Evolutionary conservation across 2,113 vertebrate species (phyloP).

Genomic region (Dinomys branickii): DNA sequence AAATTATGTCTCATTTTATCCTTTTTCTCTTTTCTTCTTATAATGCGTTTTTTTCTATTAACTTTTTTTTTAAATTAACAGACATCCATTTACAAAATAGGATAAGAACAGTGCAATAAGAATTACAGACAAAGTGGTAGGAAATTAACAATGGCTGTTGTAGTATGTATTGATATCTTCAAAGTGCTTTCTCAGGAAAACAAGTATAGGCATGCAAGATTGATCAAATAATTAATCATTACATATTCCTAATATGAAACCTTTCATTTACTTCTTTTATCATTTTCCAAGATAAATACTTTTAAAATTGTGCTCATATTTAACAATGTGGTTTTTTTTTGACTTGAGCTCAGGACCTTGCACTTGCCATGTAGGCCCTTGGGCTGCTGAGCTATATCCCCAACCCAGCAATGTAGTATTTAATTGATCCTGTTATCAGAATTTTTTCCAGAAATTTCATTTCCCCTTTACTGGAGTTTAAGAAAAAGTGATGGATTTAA

Average conservation of each 20-base stretch:
- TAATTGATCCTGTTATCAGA: background rate
- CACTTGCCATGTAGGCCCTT: no score
- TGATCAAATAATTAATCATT: no score
- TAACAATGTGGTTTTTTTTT: background rate
- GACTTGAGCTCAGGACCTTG: no score
- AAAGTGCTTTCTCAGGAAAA: no score
- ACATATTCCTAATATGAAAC: conserved; percentile 12
- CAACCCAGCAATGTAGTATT: background rate
- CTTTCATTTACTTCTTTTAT: background rate
- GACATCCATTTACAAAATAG: no score
- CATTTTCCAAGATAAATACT: background rate
- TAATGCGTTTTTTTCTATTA: background rate
- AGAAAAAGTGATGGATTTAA: background rate
- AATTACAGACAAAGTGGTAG: no score
- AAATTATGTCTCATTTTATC: background rate
- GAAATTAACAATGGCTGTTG: no score
- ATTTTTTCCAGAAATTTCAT: background rate
- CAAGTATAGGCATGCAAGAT: no score
- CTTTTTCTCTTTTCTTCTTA: background rate
- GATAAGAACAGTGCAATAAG: no score
- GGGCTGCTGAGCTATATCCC: no score
- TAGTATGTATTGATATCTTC: no score
- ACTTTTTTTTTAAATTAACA: no score
- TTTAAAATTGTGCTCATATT: background rate
- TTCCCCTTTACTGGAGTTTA: background rate